phyloP scores from a whole-genome alignment of 2,113 vertebrate species.

The Melanocharis versteri region DNA sequence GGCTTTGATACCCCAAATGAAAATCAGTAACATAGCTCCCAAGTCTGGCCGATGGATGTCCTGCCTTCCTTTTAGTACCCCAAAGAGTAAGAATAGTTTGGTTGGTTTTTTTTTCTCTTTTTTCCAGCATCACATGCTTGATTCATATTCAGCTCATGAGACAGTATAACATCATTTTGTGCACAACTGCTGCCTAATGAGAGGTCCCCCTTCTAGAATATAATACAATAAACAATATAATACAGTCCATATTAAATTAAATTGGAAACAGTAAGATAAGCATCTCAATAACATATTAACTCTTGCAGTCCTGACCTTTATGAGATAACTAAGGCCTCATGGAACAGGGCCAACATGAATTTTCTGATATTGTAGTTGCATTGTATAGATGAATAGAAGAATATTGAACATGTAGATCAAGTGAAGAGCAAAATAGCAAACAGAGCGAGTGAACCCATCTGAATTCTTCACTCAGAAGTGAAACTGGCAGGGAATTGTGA shows the following conservation, averaged over 20 bases:
- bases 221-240: not conserved
- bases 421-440: not conserved
- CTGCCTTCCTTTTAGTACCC: not conserved
- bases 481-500: not conserved
- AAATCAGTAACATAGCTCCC: not conserved
- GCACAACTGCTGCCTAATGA: not conserved
- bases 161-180: not conserved
- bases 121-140: not conserved
- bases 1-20: not conserved
- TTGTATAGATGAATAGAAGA: not conserved
- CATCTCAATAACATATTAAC: not conserved
- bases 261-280: not conserved
- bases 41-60: not conserved
- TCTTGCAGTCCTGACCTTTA: not conserved
- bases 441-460: not conserved
- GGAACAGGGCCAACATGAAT: not conserved
- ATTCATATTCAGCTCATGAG: not conserved
- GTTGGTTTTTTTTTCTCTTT: not conserved
- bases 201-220: not conserved
- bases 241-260: not conserved
- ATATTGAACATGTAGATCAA: not conserved
- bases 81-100: not conserved
- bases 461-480: not conserved
- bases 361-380: not conserved
- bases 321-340: not conserved